A percentile compares a stretch with the other conserved stretches of the same genome.
phyloP scores from a whole-genome alignment of 2,113 vertebrate genomes.

The Hyperopisus bebe region DNA sequence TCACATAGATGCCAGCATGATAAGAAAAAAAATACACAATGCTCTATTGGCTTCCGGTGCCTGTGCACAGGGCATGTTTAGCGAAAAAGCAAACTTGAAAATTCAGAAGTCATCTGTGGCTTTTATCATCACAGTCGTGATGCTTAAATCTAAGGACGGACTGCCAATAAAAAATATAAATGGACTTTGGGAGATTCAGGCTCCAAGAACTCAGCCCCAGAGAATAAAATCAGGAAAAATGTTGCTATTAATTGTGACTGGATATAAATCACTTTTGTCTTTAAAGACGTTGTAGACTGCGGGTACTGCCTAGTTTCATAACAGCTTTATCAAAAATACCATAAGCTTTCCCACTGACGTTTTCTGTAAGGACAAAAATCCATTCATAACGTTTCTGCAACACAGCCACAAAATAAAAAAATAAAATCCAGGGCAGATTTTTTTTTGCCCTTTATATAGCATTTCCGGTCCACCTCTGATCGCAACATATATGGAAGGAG shows the following conservation, averaged over 20 bases:
- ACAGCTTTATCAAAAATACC: background rate
- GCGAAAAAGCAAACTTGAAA: background rate
- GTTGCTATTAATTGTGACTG: background rate
- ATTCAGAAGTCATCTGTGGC: background rate
- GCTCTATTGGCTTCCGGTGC: background rate
- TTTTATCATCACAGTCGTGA: background rate
- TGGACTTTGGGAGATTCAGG: background rate
- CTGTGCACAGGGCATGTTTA: background rate
- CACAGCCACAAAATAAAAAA: slow-evolving; percentile 34
- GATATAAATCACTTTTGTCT: background rate
- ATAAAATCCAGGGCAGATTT: slow-evolving; percentile 47
- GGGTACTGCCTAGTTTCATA: background rate
- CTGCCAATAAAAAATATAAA: background rate
- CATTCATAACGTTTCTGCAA: background rate
- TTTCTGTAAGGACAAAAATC: slow-evolving; percentile 18
- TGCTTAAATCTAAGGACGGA: background rate
- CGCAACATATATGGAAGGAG: slow-evolving; percentile 31
- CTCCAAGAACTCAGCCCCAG: background rate
- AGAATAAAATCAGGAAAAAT: background rate
- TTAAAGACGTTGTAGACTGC: background rate
- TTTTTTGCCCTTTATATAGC: slow-evolving; percentile 20
- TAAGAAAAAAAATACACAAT: background rate
- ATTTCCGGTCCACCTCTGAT: slow-evolving; percentile 24
- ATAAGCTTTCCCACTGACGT: background rate
- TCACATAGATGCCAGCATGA: background rate